These are phyloP conservation scores for Lithophane socia DNA, from an alignment of 2,888 invertebrate genomes.

Conservation along the genomic window DNA sequence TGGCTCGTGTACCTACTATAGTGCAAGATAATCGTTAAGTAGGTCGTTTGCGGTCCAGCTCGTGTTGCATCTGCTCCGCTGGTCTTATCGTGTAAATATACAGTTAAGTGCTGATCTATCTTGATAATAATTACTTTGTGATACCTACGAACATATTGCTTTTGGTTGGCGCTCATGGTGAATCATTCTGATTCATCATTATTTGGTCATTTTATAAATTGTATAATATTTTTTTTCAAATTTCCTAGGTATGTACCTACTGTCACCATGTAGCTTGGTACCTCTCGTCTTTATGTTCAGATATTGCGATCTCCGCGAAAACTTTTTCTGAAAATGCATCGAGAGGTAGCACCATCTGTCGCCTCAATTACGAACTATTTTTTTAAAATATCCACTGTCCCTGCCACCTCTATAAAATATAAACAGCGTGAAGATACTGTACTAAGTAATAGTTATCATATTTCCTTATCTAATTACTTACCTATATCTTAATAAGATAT, in stretches of 20 bases:
- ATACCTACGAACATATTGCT: constrained; percentile 10
- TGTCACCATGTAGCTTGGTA: background rate
- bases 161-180: background rate
- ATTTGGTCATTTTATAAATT: background rate
- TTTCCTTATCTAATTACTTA: background rate
- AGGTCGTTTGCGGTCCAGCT: constrained; percentile 34
- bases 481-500: constrained; percentile 18
- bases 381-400: background rate
- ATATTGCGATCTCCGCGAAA: background rate
- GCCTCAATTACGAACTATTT: background rate
- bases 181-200: constrained; percentile 16
- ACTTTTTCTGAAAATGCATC: background rate
- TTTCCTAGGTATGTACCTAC: background rate
- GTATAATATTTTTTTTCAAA: background rate
- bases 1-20: background rate
- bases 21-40: constrained; percentile 10
- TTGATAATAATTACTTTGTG: constrained; percentile 12
- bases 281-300: background rate
- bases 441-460: background rate
- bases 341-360: constrained; percentile 31
- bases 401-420: background rate
- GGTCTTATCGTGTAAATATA: constrained; percentile 4
- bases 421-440: constrained; percentile 10
- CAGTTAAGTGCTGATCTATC: constrained; percentile 19
- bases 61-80: constrained; percentile 34